These are phyloP conservation scores for Polypterus bichir DNA, from an alignment of 2,113 vertebrate species.

Conservation along the genomic window DNA sequence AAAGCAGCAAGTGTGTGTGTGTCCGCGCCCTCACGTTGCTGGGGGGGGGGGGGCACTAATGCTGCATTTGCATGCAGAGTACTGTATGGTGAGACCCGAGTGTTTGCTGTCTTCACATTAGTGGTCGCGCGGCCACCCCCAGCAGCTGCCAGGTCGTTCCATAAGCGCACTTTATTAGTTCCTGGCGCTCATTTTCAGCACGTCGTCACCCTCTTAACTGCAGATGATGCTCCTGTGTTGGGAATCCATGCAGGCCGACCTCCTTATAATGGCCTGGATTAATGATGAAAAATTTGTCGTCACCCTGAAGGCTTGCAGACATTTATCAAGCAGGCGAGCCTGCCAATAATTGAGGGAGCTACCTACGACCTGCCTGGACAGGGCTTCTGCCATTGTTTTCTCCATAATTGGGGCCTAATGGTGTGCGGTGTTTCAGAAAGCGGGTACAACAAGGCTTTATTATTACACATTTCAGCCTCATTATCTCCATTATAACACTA, in stretches of 20 bases:
- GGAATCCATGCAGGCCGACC: slow-evolving; percentile 79
- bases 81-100: slow-evolving; percentile 22
- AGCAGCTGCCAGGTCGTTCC: slow-evolving; percentile 34
- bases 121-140: slow-evolving; percentile 23
- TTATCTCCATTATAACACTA: neutral
- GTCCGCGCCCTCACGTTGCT: too few species aligned
- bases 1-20: too few species aligned
- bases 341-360: slow-evolving; percentile 54
- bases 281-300: slow-evolving; percentile 98
- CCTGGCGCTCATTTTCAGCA: slow-evolving; percentile 58
- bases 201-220: slow-evolving; percentile 60
- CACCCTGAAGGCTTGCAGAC: slow-evolving; percentile 61
- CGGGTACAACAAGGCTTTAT: neutral
- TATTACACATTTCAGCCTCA: neutral
- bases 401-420: slow-evolving; percentile 22
- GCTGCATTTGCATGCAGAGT: neutral
- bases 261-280: slow-evolving; percentile 81
- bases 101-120: slow-evolving; percentile 23
- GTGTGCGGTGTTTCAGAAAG: slow-evolving; percentile 9
- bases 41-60: too few species aligned
- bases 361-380: slow-evolving; percentile 46
- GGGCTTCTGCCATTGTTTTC: slow-evolving; percentile 27
- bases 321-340: slow-evolving; percentile 74
- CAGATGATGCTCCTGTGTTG: slow-evolving; percentile 71
- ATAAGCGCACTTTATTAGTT: slow-evolving; percentile 53